Evolutionary conservation across 2,113 vertebrate genomes (phyloP), one percentile per base, ranked within the genome.

Genomic region (Strix aluco): DNA sequence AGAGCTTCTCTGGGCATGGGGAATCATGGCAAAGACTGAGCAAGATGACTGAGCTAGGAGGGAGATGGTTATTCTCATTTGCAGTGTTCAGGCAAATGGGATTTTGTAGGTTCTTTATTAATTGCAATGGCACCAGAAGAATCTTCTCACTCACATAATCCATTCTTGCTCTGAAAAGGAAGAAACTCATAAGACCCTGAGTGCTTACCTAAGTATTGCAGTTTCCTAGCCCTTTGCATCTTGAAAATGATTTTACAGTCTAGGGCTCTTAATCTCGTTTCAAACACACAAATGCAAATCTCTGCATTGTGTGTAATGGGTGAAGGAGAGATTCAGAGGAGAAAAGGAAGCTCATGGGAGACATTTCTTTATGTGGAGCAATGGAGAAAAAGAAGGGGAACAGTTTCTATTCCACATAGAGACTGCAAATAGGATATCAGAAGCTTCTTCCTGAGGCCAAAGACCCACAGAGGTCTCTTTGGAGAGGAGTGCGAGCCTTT

Each of bases 1-100:
- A 19, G 26, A 75, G 16, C 25, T 67, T 23, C 15, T 46, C 13
- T 65, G 36, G 9, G 8, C 0, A 0, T 2, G 49, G 70, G 59
- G n/a, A 23, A 23, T 81, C 1, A 0, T 32, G 36, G 47, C 36
- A 40, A 29, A 67, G 70, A 2, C 38, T 42, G 34, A 44, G 17
- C 0, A 1, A 34, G 55, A 52, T 9, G 14, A 15, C 46, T 38
- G 65, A 61, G 46, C 32, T 32, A 3, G 46, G 42, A 38, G 12
- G 15, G 25, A 72, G n/a, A 25, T 79, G 42, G 6, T 23, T 52
- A 3, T 49, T 74, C 13, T 52, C 5, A 2, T 55, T 78, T 30
- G n/a, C 5, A 9, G 18, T 21, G 54, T 38, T 63, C 10, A 47
- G 20, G 42, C 12, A 44, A 75, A 82, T 9, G 18, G 14, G 29